phyloP scores from a whole-genome alignment of 92 coral and sea anemone genomes.

The Paragorgia papillata region DNA sequence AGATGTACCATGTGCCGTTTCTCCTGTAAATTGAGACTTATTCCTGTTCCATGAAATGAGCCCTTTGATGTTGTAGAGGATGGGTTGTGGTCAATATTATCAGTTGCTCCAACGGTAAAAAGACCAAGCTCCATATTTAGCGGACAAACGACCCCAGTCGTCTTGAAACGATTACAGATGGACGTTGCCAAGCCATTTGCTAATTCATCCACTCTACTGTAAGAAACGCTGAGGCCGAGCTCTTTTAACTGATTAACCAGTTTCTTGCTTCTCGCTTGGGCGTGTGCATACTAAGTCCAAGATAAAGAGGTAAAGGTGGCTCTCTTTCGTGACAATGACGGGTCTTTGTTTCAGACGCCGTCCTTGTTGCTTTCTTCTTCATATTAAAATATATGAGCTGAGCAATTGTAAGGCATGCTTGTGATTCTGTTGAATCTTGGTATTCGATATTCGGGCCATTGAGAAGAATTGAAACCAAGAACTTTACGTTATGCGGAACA shows the following conservation, averaged over 20 bases:
- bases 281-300: constrained; percentile 47
- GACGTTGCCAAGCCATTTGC: constrained; percentile 49
- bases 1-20: background rate
- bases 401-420: constrained; percentile 49
- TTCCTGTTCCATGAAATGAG: background rate
- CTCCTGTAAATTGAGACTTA: background rate
- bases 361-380: constrained; percentile 10
- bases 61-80: constrained; percentile 2
- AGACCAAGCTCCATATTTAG: constrained; percentile 49
- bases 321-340: constrained; percentile 39
- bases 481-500: constrained; percentile 38
- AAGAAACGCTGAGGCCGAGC: constrained; percentile 50
- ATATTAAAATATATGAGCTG: constrained; percentile 33
- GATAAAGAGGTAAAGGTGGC: constrained; percentile 47
- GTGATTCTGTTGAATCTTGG: constrained; percentile 14
- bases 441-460: constrained; percentile 36
- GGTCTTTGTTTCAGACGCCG: background rate
- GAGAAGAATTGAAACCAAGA: constrained; percentile 41
- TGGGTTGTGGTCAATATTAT: constrained; percentile 50
- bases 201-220: constrained; percentile 42
- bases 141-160: constrained; percentile 58
- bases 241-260: constrained; percentile 22
- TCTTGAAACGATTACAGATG: constrained; percentile 49
- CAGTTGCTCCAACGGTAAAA: constrained; percentile 61
- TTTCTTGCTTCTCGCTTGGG: constrained; percentile 26